These are phyloP conservation scores for Iguana delicatissima DNA, from an alignment of 2,797 vertebrate genomes.

Conservation along the genomic window DNA sequence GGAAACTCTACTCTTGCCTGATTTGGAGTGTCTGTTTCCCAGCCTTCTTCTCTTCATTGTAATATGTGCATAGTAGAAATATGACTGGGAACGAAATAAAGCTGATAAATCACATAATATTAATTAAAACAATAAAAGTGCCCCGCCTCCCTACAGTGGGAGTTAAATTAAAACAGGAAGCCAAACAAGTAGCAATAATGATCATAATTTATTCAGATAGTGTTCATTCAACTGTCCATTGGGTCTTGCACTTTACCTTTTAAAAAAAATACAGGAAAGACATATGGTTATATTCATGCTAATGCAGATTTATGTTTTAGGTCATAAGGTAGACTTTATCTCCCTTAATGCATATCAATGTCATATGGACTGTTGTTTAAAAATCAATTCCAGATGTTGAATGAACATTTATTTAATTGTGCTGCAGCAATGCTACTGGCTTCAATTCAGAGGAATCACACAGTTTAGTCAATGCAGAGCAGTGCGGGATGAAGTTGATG, in stretches of 20 bases:
- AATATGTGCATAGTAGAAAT: background rate
- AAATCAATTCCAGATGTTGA: conserved; percentile 23
- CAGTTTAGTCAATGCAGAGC: background rate
- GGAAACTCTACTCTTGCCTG: too few species aligned
- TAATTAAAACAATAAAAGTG: background rate
- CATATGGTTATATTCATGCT: background rate
- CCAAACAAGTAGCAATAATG: background rate
- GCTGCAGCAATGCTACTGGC: background rate
- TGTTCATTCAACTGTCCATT: background rate
- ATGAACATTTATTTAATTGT: conserved; percentile 11
- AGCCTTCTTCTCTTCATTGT: background rate
- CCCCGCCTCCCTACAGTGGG: background rate
- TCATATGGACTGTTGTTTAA: conserved; percentile 14
- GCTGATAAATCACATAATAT: background rate
- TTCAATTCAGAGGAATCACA: background rate
- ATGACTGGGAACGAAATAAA: background rate
- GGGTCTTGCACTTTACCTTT: background rate
- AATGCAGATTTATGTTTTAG: conserved; percentile 24
- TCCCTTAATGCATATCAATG: conserved; percentile 26
- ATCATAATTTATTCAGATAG: background rate
- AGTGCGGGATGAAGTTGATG: background rate
- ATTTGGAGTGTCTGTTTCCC: background rate
- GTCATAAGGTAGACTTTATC: background rate
- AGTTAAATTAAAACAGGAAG: conserved; percentile 13
- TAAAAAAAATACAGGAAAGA: background rate